Percentiles rank a stretch among this genome's conserved stretches.
Evolutionary conservation across 1,140 invertebrate genomes (phyloP).

Genomic region (Caerostris darwini): DNA sequence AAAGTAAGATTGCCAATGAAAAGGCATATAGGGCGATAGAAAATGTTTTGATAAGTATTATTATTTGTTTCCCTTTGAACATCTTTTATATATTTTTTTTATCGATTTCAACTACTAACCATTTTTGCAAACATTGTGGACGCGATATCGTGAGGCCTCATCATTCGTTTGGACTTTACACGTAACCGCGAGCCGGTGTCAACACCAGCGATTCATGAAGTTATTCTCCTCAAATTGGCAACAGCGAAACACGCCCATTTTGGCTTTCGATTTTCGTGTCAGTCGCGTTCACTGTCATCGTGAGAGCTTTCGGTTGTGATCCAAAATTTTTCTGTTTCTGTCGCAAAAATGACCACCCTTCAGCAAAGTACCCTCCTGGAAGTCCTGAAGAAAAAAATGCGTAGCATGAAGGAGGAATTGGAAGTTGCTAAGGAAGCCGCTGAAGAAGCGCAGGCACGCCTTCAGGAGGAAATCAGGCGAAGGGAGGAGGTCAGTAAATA

Average conservation of each 20-base stretch:
- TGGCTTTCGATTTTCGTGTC: slow-evolving; percentile 76
- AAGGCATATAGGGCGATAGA: neutral
- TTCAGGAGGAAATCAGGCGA: slow-evolving; percentile 94
- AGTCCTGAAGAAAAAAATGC: slow-evolving; percentile 99
- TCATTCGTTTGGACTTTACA: slow-evolving; percentile 2
- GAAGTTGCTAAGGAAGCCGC: slow-evolving; percentile 98
- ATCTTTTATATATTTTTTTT: neutral
- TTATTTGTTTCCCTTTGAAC: neutral
- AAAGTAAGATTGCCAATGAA: too few species aligned
- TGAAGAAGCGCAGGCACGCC: slow-evolving; percentile 91
- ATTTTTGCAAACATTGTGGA: neutral
- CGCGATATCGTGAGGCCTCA: neutral
- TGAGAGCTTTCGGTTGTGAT: neutral
- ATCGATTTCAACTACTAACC: neutral
- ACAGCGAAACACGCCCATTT: slow-evolving; percentile 71
- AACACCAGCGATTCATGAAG: slow-evolving; percentile 22
- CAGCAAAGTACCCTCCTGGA: slow-evolving; percentile 87
- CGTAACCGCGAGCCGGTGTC: slow-evolving; percentile 56
- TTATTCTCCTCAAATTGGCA: slow-evolving; percentile 49
- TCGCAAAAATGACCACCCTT: slow-evolving; percentile 73
- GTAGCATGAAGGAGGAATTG: slow-evolving; percentile 98
- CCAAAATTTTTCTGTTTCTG: neutral
- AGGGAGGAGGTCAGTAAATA: slow-evolving; percentile 94
- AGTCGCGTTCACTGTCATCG: slow-evolving; percentile 66
- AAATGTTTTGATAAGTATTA: neutral